A percentile compares a stretch with the other conserved stretches of the same genome.
phyloP scores from a whole-genome alignment of 2,888 invertebrate species.

The Eupithecia dodoneata region DNA sequence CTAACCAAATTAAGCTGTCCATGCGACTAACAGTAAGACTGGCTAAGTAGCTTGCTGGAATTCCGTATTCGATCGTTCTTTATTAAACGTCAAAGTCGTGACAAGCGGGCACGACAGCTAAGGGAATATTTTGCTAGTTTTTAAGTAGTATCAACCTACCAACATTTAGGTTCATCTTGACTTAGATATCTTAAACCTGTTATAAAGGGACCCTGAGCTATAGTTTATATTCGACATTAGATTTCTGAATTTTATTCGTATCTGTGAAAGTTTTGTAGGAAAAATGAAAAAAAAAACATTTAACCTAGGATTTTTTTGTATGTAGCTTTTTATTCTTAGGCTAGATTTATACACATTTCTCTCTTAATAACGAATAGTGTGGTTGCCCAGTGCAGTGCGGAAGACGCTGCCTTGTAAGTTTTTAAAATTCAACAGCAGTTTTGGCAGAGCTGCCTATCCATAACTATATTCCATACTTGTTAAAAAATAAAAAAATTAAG shows the following conservation, averaged over 20 bases:
- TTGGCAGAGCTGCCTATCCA: neutral
- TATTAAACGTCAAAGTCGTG: slow-evolving; percentile 58
- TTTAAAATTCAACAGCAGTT: neutral
- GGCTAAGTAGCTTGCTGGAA: slow-evolving; percentile 39
- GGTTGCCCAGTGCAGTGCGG: neutral
- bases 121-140: slow-evolving; percentile 45
- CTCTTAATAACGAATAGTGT: neutral
- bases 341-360: neutral
- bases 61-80: slow-evolving; percentile 49
- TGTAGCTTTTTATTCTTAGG: neutral
- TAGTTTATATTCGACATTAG: neutral
- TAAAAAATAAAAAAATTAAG: neutral
- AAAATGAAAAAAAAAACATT: neutral
- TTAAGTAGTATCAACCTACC: neutral
- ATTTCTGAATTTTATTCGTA: neutral
- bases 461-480: neutral
- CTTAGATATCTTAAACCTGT: neutral
- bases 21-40: slow-evolving; percentile 30
- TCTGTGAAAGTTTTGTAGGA: neutral
- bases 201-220: too few species aligned
- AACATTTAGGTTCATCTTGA: neutral
- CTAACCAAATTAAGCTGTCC: slow-evolving; percentile 25
- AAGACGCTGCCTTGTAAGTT: neutral
- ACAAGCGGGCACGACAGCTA: slow-evolving; percentile 53
- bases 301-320: neutral